Conservation (phyloP, 2,113 vertebrate species). For the Pseudorhombus dupliciocellatus region DNA sequence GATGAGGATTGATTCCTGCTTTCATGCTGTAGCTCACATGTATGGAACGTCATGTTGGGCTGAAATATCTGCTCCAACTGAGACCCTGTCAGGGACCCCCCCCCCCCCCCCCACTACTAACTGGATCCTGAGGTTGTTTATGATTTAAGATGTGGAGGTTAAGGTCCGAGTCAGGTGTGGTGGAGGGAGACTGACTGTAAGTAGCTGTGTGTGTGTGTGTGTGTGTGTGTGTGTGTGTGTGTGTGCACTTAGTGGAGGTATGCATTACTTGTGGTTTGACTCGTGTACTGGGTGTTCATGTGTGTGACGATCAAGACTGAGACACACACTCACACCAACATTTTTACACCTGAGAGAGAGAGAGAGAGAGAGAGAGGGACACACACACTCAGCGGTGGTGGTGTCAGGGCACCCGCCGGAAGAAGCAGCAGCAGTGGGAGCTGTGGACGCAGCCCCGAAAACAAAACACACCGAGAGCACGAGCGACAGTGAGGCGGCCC, state of each 20-base stretch:
- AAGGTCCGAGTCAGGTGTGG: too few relatives aligned
- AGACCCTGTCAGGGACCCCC: too few relatives aligned
- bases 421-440: constrained; percentile 60
- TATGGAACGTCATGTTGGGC: not conserved
- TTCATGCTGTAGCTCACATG: not conserved
- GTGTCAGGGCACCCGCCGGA: constrained; percentile 59
- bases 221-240: not conserved
- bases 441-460: constrained; percentile 46
- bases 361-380: too few relatives aligned
- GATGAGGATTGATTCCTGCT: not conserved
- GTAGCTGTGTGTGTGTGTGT: not conserved
- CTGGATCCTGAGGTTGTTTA: too few relatives aligned
- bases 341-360: too few relatives aligned
- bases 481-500: constrained; percentile 59
- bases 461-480: constrained; percentile 50
- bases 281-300: not conserved
- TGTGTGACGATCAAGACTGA: not conserved
- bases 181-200: too few relatives aligned
- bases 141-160: too few relatives aligned
- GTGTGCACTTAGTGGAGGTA: not conserved
- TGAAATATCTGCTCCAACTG: not conserved
- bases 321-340: not conserved
- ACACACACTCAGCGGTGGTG: constrained; percentile 31
- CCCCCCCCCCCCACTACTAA: too few relatives aligned
- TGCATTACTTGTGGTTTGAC: constrained; percentile 10